Percentiles rank a stretch among this genome's conserved stretches.
phyloP scores from a whole-genome alignment of 2,113 vertebrate species.

The Chunga burmeisteri region DNA sequence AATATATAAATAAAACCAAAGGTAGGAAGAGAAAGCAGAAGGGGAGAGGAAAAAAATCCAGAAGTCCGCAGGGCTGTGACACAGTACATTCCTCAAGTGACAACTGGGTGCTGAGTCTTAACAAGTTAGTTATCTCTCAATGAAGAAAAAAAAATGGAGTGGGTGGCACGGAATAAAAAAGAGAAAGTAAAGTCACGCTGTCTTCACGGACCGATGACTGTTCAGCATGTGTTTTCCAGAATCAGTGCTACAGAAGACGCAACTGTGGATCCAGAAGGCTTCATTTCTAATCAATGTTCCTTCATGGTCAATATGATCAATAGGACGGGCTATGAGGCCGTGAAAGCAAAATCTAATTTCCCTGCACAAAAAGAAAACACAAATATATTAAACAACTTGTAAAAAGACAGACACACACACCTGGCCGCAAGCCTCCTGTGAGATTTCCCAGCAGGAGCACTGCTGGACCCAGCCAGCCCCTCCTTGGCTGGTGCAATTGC shows the following conservation, averaged over 20 bases:
- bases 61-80: constrained; percentile 75
- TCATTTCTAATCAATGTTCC: constrained; percentile 34
- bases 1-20: constrained; percentile 75
- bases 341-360: constrained; percentile 54
- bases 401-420: too few relatives aligned
- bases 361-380: constrained; percentile 59
- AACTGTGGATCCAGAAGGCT: constrained; percentile 59
- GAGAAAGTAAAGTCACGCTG: background rate
- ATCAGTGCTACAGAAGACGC: constrained; percentile 53
- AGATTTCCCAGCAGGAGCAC: background rate
- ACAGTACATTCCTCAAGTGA: constrained; percentile 83
- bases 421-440: fast-evolving
- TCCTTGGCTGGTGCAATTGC: background rate
- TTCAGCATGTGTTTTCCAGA: constrained; percentile 50
- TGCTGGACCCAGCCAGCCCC: background rate
- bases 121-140: constrained; percentile 38
- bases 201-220: constrained; percentile 29
- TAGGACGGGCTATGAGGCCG: constrained; percentile 39
- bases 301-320: constrained; percentile 53
- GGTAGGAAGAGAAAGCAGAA: constrained; percentile 40
- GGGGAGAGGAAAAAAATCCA: background rate
- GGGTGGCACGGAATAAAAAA: background rate
- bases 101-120: constrained; percentile 57
- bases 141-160: background rate
- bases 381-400: background rate